These are phyloP conservation scores for Wasmannia auropunctata DNA, from an alignment of 1,140 invertebrate genomes.

Conservation along the genomic window DNA sequence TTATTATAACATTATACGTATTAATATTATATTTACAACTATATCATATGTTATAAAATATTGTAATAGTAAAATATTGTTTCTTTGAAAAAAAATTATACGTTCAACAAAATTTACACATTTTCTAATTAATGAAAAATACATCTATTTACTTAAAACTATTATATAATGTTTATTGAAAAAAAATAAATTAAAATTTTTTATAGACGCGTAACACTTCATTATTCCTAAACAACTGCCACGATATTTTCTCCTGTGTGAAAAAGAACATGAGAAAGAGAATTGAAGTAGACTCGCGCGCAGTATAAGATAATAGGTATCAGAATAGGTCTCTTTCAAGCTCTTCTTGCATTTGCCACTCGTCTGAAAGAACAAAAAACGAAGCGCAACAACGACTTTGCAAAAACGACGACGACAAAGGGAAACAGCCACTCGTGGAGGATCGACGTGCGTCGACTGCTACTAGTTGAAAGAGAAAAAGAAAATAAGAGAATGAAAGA, in stretches of 20 bases:
- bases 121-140: not conserved
- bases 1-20: not conserved
- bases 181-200: not conserved
- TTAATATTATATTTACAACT: not conserved
- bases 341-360: slow-evolving; percentile 37
- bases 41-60: not conserved
- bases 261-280: not conserved
- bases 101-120: not conserved
- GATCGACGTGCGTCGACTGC: slow-evolving; percentile 15
- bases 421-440: slow-evolving; percentile 13
- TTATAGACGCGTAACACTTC: not conserved
- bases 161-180: not conserved
- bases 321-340: slow-evolving; percentile 11
- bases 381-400: slow-evolving; percentile 3
- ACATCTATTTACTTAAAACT: not conserved
- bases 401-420: slow-evolving; percentile 42
- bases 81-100: not conserved
- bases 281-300: not conserved
- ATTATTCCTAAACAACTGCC: not conserved
- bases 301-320: slow-evolving; percentile 8
- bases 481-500: not conserved
- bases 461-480: slow-evolving; percentile 7
- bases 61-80: not conserved
- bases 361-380: slow-evolving; percentile 30
- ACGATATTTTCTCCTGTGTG: not conserved